Evolutionary conservation across 2,797 vertebrate species (phyloP), one percentile per base, ranked within the genome.

Genomic region (Sebastiscus albofasciatus): DNA sequence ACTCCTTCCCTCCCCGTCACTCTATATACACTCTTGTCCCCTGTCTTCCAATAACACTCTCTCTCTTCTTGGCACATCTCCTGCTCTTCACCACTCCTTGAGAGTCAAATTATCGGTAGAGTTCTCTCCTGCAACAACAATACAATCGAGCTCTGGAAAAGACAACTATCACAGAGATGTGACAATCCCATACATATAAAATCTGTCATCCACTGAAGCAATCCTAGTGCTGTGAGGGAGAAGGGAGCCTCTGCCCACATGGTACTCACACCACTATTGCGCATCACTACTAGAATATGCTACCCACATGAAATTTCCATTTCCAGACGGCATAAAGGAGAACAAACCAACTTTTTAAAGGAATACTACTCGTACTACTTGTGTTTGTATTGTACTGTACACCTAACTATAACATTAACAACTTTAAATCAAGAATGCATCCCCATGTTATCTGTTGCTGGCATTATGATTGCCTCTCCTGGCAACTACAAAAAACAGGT

Each of bases 11-110:
- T 62, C 49, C 14, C 67, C 24, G 39, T 58, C 80, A 34, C 61
- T 67, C 20, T 74, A 20, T 58, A 26, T 58, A 77, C 58, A 75
- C 79, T 88, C 82, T 79, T 72, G 67, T 85, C 73, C 81, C 86
- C 82, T 72, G 66, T 88, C 83, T 79, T 67, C n/a, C 54, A 65
- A 20, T 78, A 65, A 26, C 70, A 73, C 75, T 69, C 60, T 77
- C 26, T 69, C 60, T 34, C 67, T 84, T 77, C 78, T 84, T 77
- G 70, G 83, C 84, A 89, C 84, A 82, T 89, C 85, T 92, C 84
- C 81, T 89, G 84, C 84, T 88, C 93, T 92, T 90, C 76, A 89
- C 60, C 67, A 59, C 85, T 90, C 77, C 85, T 94, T 87, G 83
- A 93, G 72, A 72, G 62, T 85, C 73, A 29, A 3, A 87, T 91